Conservation (phyloP, 1,140 invertebrate species). For the Drosophila neocordata region DNA sequence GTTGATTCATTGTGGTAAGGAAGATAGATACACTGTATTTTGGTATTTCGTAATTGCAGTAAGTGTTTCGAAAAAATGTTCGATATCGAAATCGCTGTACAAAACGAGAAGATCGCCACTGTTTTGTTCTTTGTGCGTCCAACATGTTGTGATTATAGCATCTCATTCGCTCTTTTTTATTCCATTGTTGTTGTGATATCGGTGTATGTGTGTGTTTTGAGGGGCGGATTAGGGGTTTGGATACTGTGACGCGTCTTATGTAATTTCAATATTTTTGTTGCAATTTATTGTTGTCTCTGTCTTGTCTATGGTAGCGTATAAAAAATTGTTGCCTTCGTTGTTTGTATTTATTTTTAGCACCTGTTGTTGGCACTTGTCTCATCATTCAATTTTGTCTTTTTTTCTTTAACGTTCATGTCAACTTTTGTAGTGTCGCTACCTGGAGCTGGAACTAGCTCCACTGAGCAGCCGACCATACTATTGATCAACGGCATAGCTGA, state of each 20-base stretch:
- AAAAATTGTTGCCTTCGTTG: conserved; percentile 28
- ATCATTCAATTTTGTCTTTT: conserved; percentile 8
- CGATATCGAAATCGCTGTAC: conserved; percentile 34
- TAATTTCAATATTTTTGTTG: conserved; percentile 45
- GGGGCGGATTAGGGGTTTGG: not conserved
- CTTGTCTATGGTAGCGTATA: conserved; percentile 41
- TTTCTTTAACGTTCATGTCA: not conserved
- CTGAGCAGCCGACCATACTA: conserved; percentile 77
- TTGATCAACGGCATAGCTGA: conserved; percentile 71
- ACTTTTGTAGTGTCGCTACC: conserved; percentile 75
- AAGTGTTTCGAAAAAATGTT: conserved; percentile 15
- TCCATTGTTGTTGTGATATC: not conserved
- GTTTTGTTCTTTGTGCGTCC: conserved; percentile 8
- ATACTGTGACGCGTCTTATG: conserved; percentile 49
- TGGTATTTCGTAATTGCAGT: conserved; percentile 62
- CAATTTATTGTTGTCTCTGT: conserved; percentile 38
- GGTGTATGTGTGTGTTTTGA: not conserved
- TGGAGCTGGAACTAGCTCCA: conserved; percentile 72
- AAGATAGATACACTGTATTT: conserved; percentile 1
- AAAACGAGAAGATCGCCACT: conserved; percentile 3
- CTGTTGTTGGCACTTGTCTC: conserved; percentile 57
- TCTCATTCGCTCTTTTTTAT: conserved; percentile 8
- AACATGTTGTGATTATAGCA: conserved; percentile 13
- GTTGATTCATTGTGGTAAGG: conserved; percentile 49
- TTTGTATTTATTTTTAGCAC: conserved; percentile 74